Percentiles rank a stretch among this genome's conserved stretches.
Evolutionary conservation across 2,797 vertebrate genomes (phyloP).

Genomic region (Poecilia gillii): DNA sequence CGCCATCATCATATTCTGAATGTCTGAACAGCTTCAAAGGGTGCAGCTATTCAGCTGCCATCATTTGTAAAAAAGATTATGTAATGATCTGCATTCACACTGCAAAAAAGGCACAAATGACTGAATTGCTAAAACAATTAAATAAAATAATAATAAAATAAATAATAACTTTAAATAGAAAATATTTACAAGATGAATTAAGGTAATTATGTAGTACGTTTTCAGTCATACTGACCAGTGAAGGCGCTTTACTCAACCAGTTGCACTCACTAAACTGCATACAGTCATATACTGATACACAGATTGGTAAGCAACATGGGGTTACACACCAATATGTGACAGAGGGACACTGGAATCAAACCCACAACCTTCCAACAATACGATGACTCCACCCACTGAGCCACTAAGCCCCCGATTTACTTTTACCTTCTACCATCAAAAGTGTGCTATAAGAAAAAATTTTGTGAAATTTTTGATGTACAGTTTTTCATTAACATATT

Average conservation of each 20-base stretch:
- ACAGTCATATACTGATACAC: background rate
- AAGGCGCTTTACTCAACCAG: background rate
- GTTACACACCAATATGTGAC: background rate
- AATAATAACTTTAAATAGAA: background rate
- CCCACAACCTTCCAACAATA: background rate
- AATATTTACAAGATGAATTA: background rate
- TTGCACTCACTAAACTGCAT: background rate
- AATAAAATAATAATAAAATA: too few species aligned
- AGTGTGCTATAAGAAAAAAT: too few species aligned
- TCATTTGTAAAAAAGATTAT: background rate
- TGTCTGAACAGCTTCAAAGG: constrained; percentile 19
- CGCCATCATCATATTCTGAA: background rate
- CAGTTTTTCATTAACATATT: background rate
- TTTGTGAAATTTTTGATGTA: background rate
- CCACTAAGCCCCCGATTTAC: background rate
- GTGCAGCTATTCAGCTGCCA: constrained; percentile 5
- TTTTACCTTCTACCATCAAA: background rate
- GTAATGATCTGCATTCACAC: constrained; percentile 6
- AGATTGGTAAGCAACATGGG: background rate
- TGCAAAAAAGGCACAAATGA: background rate
- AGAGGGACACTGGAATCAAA: background rate
- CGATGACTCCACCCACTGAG: background rate
- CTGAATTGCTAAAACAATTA: background rate
- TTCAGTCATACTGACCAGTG: background rate
- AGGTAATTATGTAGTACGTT: background rate